phyloP scores from a whole-genome alignment of 64 coral and sea anemone species.

The Stylophora pistillata region DNA sequence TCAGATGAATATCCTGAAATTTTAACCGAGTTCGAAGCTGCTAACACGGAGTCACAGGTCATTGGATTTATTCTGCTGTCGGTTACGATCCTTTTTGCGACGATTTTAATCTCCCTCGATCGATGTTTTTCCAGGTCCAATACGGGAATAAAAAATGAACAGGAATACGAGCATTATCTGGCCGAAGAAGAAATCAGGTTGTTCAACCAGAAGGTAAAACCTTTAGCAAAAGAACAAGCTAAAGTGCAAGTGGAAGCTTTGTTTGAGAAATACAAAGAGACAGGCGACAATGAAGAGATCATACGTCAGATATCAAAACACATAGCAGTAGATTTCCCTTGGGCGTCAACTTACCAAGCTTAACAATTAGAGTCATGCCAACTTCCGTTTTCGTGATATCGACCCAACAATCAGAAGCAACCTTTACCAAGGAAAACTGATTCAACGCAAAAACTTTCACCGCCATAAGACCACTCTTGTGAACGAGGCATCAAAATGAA shows the following conservation, averaged over 20 bases:
- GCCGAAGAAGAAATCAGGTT: not conserved
- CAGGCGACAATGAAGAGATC: not conserved
- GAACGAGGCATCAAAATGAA: no score
- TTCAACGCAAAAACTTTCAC: no score
- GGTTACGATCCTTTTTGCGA: not conserved
- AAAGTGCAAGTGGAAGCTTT: not conserved
- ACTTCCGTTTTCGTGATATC: no score
- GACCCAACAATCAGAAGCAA: no score
- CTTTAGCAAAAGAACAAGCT: constrained; percentile 33
- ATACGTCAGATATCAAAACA: constrained; percentile 10
- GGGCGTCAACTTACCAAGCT: not conserved
- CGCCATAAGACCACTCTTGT: no score
- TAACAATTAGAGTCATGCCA: not conserved
- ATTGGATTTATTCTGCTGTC: not conserved
- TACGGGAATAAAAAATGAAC: not conserved
- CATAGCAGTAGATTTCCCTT: not conserved
- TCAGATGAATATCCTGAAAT: not conserved
- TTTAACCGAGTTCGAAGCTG: not conserved
- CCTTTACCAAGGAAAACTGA: no score
- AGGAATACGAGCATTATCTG: constrained; percentile 3
- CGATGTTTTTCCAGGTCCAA: constrained; percentile 4
- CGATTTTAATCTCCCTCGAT: not conserved
- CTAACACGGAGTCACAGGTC: not conserved
- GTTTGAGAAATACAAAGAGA: constrained; percentile 5
- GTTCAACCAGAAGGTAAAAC: constrained; percentile 10